Percentiles rank a stretch among this genome's conserved stretches.
Evolutionary conservation across 1,140 invertebrate species (phyloP).

Genomic region (Habropoda laboriosa): DNA sequence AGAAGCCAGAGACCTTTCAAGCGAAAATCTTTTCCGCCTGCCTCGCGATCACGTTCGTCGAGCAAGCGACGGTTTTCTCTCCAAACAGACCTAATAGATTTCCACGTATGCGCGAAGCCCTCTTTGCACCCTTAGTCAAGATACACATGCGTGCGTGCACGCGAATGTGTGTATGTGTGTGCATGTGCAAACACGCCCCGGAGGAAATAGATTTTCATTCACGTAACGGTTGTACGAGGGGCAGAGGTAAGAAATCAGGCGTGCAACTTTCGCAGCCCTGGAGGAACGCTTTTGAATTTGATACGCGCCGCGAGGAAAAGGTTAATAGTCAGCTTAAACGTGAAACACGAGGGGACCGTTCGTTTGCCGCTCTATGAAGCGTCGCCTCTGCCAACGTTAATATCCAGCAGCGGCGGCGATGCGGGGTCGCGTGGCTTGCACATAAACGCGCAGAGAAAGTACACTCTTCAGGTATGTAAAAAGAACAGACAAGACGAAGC

Average conservation of each 20-base stretch:
- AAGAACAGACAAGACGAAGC: too few relatives aligned
- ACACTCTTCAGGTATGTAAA: too few relatives aligned
- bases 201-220: conserved; percentile 6
- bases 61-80: conserved; percentile 3
- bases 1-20: not conserved
- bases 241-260: conserved; percentile 1
- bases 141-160: too few relatives aligned
- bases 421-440: too few relatives aligned
- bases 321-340: not conserved
- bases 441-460: too few relatives aligned
- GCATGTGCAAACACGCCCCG: not conserved
- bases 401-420: too few relatives aligned
- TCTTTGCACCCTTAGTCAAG: too few relatives aligned
- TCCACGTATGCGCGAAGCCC: not conserved
- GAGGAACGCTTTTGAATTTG: conserved; percentile 1
- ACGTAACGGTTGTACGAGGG: too few relatives aligned
- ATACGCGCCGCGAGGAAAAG: not conserved
- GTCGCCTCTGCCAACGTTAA: not conserved
- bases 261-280: not conserved
- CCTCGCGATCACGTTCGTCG: not conserved
- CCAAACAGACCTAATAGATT: not conserved
- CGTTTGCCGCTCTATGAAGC: not conserved
- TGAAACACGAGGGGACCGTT: not conserved
- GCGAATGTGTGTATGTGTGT: not conserved
- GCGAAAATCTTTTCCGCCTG: not conserved